Base-by-base conservation (phyloP, 2,888 invertebrate species). In the Siphlonurus alternatus region DNA sequence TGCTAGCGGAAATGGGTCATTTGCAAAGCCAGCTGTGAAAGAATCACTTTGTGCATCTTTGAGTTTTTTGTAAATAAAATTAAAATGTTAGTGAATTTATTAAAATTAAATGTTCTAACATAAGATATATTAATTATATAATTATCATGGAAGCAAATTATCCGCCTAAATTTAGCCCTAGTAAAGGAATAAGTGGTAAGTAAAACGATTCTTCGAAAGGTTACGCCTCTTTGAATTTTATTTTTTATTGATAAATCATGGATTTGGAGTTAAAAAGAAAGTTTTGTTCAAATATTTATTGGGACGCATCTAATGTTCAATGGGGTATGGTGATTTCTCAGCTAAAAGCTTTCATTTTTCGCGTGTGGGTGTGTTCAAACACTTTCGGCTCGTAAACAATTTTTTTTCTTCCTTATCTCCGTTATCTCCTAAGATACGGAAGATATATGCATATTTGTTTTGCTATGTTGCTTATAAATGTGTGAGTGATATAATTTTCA, bases 141-240 rank as follows among this genome's bases (percentile, higher is more conserved):
- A 22, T 23, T 18, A 59, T 25, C 63, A 69, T 69, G 69, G 69
- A 69, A 66, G 67, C 69, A 25, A 67, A 67, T 62, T 67, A 67
- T 54, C 68, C 68, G 59, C 67, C 67, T 22, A 67, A 67, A 65
- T 67, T 67, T 56, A 69, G 67, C 63, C 67, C 69, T 2, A 64
- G 65, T 61, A 64, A 66, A 64, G 65, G 61, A 59, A 63, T 69
- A 67, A 68, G 67, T 68, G 69, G 68, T 69, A 68, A 53, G 61
- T 22, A 20, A 38, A 25, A 22, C 5, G 10, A 24, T 15, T 20
- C 19, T 2, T 24, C 18, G 1, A 3, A 38, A 22, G 10, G 61
- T 38, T 61, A 19, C 22, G 20, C 18, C 38, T 61, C 38, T 38
- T 19, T 61, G 18, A 3, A 38, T 38, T 61, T 61, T 61, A 25